Evolutionary conservation across 2,113 vertebrate species (phyloP).

Genomic region (Thamnaconus septentrionalis): DNA sequence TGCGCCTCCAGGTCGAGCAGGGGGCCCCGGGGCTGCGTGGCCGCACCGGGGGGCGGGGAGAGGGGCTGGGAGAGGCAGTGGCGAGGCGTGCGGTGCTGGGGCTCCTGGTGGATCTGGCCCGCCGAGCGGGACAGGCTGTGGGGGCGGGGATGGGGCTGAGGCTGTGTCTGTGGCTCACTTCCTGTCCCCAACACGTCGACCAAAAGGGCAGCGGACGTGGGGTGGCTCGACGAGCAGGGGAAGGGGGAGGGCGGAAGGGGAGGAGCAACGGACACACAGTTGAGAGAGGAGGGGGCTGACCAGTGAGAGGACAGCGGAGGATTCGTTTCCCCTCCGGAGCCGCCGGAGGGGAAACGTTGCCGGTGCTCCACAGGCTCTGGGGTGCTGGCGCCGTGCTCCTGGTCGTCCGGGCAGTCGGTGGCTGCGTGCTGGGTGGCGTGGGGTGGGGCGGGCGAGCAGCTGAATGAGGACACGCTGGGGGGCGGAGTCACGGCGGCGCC

Average conservation of each 20-base stretch:
- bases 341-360: conserved; percentile 1
- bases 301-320: conserved; percentile 13
- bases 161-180: neutral
- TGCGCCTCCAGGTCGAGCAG: conserved; percentile 51
- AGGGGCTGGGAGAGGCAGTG: conserved; percentile 14
- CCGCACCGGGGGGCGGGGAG: conserved; percentile 37
- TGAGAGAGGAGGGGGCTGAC: conserved; percentile 11
- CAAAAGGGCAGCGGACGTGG: conserved; percentile 25
- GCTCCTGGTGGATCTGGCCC: neutral
- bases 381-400: conserved; percentile 1
- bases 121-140: too few species aligned
- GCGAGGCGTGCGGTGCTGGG: conserved; percentile 6
- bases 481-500: conserved; percentile 56
- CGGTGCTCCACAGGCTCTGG: neutral
- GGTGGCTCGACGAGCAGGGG: conserved; percentile 35
- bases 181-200: conserved; percentile 24
- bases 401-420: conserved; percentile 1
- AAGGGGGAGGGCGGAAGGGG: conserved; percentile 1
- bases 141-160: neutral
- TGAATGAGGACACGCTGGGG: conserved; percentile 42
- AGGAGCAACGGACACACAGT: conserved; percentile 5
- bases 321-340: conserved; percentile 24
- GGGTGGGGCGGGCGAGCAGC: conserved; percentile 51
- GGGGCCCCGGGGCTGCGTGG: conserved; percentile 14
- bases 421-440: conserved; percentile 30